Base-by-base conservation (phyloP, 2,888 invertebrate genomes). In the Tenthredo livida region DNA sequence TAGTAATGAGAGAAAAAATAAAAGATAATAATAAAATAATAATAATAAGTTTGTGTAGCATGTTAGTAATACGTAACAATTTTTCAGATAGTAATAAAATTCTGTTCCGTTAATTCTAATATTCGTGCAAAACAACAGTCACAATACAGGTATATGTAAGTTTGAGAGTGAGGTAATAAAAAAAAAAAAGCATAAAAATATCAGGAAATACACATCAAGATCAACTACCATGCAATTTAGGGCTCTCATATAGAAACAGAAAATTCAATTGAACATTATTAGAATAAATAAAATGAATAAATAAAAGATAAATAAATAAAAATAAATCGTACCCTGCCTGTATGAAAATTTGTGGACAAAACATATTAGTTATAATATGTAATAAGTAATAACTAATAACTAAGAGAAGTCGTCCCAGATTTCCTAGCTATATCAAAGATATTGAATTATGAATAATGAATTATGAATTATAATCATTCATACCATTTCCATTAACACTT, bases 221-320 rank as follows among this genome's bases (percentile, higher is more conserved):
- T 80, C 10, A 80, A 80, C 58, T 80, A 80, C 58, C 80, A 80
- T 80, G 80, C 80, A 37, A 61, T 40, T 61, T 61, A 37, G 21
- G 40, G 40, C 21, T 61, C 25, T 61, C 15, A 80, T 17, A 21
- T 50, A 10, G 61, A 50, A 80, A 80, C 21, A 58, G 37, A 21
- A 73, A 61, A 80, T 80, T 80, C 12, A 21, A 58, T 80, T 15
- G 37, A 47, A 47, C 40, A 80, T 6, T 58, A 61, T 37, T 47
- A 58, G 3, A 15, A 25, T 17, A 54, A 9, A 25, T 0, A 50
- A n/a, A 29, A n/a, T n/a, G n/a, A n/a, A n/a, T n/a, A 25, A 77
- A 21, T 29, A 3, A n/a, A 21, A 50, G 12, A 75, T 29, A 25
- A 25, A 40, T 21, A 47, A 47, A 80, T n/a, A 77, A 77, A 47